phyloP scores from a whole-genome alignment of 2,113 vertebrate species.

The Spilogale gracilis region DNA sequence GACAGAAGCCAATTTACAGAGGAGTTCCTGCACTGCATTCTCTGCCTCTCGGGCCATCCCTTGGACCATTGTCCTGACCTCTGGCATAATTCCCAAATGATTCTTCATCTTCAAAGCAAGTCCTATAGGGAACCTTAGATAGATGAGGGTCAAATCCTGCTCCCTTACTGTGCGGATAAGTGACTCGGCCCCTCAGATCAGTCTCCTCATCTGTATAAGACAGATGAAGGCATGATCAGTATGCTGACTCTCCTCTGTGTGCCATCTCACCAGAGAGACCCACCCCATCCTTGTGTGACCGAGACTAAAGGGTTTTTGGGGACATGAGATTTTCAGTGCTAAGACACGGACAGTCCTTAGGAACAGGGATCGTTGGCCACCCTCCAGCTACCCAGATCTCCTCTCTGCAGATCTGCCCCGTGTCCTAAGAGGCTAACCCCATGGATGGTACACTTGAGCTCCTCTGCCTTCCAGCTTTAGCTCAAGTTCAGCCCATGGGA shows the following conservation, averaged over 20 bases:
- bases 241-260: neutral
- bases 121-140: neutral
- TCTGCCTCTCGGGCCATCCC: neutral
- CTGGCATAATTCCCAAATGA: neutral
- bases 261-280: neutral
- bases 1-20: neutral
- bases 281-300: neutral
- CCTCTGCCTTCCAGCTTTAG: neutral
- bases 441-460: neutral
- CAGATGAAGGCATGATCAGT: neutral
- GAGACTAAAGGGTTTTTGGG: neutral
- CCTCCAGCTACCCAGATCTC: neutral
- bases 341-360: neutral
- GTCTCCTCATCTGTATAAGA: neutral
- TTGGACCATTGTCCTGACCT: neutral
- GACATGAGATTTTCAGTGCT: neutral
- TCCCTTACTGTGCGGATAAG: neutral
- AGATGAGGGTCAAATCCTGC: neutral
- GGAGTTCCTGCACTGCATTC: neutral
- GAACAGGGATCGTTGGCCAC: neutral
- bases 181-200: neutral
- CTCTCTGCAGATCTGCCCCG: neutral
- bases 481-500: neutral
- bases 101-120: neutral
- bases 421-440: neutral